Evolutionary conservation across 2,113 vertebrate species (phyloP).

Genomic region (Asarcornis scutulata): DNA sequence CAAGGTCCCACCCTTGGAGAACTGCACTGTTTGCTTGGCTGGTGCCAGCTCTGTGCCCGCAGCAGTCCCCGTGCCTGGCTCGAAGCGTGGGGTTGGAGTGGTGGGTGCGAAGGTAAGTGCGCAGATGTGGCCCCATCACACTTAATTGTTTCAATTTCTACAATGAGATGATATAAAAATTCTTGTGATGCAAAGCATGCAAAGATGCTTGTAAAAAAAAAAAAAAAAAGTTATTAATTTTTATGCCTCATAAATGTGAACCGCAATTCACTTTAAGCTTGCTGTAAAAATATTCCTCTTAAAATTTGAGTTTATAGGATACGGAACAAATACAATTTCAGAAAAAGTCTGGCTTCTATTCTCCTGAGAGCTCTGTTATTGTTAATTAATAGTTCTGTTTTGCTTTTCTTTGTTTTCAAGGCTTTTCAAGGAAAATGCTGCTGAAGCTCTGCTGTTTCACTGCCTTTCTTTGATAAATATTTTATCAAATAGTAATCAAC

Average conservation of each 20-base stretch:
- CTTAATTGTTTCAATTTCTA: slow-evolving; percentile 10
- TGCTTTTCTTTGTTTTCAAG: slow-evolving; percentile 44
- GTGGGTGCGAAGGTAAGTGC: background rate
- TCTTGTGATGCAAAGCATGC: background rate
- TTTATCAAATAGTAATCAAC: slow-evolving; percentile 69
- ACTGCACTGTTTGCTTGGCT: background rate
- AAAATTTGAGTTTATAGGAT: slow-evolving; percentile 29
- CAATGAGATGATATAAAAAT: background rate
- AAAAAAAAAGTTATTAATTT: slow-evolving; percentile 25
- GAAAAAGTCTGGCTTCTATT: slow-evolving; percentile 21
- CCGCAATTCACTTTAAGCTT: slow-evolving; percentile 15
- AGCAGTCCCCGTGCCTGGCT: background rate
- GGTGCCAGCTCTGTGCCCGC: background rate
- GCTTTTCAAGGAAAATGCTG: slow-evolving; percentile 50
- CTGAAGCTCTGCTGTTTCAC: slow-evolving; percentile 49
- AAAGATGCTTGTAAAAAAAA: background rate
- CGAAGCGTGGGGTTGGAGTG: background rate
- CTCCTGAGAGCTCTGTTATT: slow-evolving; percentile 15
- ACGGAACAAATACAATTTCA: slow-evolving; percentile 1
- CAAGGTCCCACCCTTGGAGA: background rate
- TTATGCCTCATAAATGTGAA: slow-evolving; percentile 47
- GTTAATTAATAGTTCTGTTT: slow-evolving; percentile 58
- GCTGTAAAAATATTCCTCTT: slow-evolving; percentile 10
- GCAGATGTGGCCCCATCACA: background rate
- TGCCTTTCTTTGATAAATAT: slow-evolving; percentile 62